phyloP scores from a whole-genome alignment of 2,797 vertebrate species.

The Coreius guichenoti region DNA sequence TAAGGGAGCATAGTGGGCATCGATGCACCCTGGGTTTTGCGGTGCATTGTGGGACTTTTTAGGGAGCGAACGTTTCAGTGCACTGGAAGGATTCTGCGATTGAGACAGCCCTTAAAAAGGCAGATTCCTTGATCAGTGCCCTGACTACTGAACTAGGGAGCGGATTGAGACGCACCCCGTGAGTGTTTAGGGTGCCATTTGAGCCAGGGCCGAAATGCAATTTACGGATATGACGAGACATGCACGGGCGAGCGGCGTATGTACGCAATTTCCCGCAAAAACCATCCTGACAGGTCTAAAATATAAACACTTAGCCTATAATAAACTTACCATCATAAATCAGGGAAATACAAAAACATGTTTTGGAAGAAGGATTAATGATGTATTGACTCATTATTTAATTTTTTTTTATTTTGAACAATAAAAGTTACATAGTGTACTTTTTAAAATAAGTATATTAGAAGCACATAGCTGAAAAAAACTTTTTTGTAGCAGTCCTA shows the following conservation, averaged over 20 bases:
- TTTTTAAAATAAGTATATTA: background rate
- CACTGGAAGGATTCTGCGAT: no score
- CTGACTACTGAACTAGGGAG: no score
- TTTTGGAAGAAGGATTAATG: background rate
- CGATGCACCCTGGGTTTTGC: no score
- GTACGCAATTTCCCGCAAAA: background rate
- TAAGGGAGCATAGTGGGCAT: no score
- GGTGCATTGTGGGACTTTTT: no score
- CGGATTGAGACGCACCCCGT: no score
- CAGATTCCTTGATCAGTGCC: no score
- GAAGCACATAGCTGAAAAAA: background rate
- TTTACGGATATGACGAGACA: background rate
- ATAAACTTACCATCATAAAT: background rate
- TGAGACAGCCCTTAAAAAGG: no score
- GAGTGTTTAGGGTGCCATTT: no score
- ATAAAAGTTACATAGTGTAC: background rate
- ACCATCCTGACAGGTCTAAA: background rate
- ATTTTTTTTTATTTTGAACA: background rate
- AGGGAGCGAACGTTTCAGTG: no score
- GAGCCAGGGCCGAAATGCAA: no score
- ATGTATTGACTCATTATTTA: background rate
- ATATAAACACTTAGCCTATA: background rate
- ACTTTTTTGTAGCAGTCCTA: background rate
- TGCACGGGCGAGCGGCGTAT: background rate
- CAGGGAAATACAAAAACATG: background rate